Evolutionary conservation across 2,888 invertebrate species (phyloP).

Genomic region (Ceraclea dissimilis): DNA sequence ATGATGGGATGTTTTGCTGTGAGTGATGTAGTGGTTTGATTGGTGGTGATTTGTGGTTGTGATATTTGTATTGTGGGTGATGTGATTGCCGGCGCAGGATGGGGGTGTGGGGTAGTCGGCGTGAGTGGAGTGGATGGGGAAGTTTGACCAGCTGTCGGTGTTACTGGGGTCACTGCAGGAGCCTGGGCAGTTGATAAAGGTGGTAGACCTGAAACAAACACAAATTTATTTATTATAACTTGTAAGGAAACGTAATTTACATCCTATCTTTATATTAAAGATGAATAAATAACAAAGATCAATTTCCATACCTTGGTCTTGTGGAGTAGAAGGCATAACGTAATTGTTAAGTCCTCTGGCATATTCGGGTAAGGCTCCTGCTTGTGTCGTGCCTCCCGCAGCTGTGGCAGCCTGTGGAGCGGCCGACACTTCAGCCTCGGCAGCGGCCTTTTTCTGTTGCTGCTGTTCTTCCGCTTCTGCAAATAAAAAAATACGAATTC

Average conservation of each 20-base stretch:
- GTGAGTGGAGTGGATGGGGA: slow-evolving; percentile 27
- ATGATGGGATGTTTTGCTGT: slow-evolving; percentile 19
- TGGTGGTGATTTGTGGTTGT: slow-evolving; percentile 21
- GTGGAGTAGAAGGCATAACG: slow-evolving; percentile 33
- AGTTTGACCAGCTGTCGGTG: slow-evolving; percentile 24
- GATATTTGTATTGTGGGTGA: slow-evolving; percentile 11
- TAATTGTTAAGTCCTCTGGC: slow-evolving; percentile 38
- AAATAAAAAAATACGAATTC: background rate
- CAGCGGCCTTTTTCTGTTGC: slow-evolving; percentile 53
- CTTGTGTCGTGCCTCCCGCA: slow-evolving; percentile 38
- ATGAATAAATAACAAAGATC: background rate
- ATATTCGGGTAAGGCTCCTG: slow-evolving; percentile 36
- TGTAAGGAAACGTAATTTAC: too few species aligned
- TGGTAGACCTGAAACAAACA: slow-evolving; percentile 18
- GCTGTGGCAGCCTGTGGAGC: slow-evolving; percentile 31
- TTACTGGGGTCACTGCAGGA: slow-evolving; percentile 24
- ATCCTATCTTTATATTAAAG: background rate
- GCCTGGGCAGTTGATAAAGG: slow-evolving; percentile 20
- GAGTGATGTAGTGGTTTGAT: slow-evolving; percentile 1
- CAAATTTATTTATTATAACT: background rate
- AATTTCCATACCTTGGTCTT: slow-evolving; percentile 12
- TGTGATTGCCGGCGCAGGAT: slow-evolving; percentile 27
- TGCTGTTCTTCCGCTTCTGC: slow-evolving; percentile 55
- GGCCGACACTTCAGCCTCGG: slow-evolving; percentile 33
- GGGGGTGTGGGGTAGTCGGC: slow-evolving; percentile 26